Percentiles rank a stretch among this genome's conserved stretches.
Conservation (phyloP, 2,888 invertebrate species). For the Drosophila affinis region DNA sequence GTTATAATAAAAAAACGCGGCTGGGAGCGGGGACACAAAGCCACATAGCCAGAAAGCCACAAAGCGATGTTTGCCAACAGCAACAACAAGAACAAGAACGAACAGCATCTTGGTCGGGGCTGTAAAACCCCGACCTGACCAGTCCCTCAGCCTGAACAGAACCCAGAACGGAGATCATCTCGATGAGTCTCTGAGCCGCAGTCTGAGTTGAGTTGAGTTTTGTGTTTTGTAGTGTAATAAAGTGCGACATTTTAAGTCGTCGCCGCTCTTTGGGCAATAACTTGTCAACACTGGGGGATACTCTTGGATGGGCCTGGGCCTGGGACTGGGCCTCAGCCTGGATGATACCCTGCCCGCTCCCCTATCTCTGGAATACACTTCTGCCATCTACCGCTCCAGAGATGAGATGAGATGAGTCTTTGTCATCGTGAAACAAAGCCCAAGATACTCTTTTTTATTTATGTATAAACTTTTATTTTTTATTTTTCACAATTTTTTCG, state of each 20-base stretch:
- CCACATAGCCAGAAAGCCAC: conserved; percentile 60
- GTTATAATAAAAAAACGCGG: conserved; percentile 71
- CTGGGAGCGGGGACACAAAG: conserved; percentile 74
- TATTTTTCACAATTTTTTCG: conserved; percentile 8
- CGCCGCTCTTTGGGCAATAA: conserved; percentile 70
- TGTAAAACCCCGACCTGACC: conserved; percentile 69
- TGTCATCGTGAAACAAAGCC: conserved; percentile 24
- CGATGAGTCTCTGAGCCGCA: conserved; percentile 14
- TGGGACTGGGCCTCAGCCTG: conserved; percentile 21
- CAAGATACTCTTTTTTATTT: conserved; percentile 37
- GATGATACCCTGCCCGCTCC: conserved; percentile 2
- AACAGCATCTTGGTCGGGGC: conserved; percentile 40
- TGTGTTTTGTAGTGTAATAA: conserved; percentile 76
- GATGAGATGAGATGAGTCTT: conserved; percentile 40
- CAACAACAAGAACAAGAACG: conserved; percentile 42
- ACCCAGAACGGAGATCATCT: conserved; percentile 52
- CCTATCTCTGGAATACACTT: not conserved
- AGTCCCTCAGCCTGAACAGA: conserved; percentile 19
- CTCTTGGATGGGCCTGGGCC: conserved; percentile 21
- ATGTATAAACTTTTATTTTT: conserved; percentile 30
- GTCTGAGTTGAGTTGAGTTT: conserved; percentile 63
- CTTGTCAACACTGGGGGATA: conserved; percentile 76
- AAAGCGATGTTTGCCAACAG: conserved; percentile 71
- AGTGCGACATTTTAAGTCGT: conserved; percentile 76
- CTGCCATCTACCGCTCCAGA: not conserved